Evolutionary conservation across 2,113 vertebrate genomes (phyloP), one percentile per base, ranked within the genome.

Genomic region (Felis catus): DNA sequence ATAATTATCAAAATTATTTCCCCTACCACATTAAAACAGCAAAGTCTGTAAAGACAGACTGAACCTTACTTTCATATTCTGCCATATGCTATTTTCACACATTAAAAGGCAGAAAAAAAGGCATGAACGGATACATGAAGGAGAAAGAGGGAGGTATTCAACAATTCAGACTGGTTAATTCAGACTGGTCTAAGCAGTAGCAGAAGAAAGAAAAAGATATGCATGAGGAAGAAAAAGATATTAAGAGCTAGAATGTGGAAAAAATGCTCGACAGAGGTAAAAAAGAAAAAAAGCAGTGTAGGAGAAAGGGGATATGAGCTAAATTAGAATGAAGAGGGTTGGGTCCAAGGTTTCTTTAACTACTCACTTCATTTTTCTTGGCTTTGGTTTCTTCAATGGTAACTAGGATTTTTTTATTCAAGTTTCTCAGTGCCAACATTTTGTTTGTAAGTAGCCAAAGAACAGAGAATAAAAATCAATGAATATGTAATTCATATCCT

Each of bases 301-400:
- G 23, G 31, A 68, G 19, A 92, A 89, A 41, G 23, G 61, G 9
- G 53, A 25, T 58, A 8, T 65, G 76, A 61, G 13, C n/a, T 78
- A 95, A 97, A 51, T 81, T 66, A 85, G 25, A 96, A 97, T 55
- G 89, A 93, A 65, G 33, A 82, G 18, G 31, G 61, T 23, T 33
- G 53, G 15, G 16, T 36, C 19, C 13, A 53, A 53, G 82, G 29
- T 27, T 89, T 94, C n/a, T 48, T 80, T 79, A 66, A 68, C 7
- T 14, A 76, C 29, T 79, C 25, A 65, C 66, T 89, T 89, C 14
- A 51, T 45, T 93, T 73, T 89, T 45, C 36, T 51, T n/a, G 5
- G 66, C 23, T 96, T 90, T 91, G 29, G 18, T 61, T 74, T 84
- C 76, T 95, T 95, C 7, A 29, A 15, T 41, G 45, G 13, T 53